These are phyloP conservation scores for Hofmannophila pseudospretella DNA, from an alignment of 2,888 invertebrate genomes.

Conservation along the genomic window DNA sequence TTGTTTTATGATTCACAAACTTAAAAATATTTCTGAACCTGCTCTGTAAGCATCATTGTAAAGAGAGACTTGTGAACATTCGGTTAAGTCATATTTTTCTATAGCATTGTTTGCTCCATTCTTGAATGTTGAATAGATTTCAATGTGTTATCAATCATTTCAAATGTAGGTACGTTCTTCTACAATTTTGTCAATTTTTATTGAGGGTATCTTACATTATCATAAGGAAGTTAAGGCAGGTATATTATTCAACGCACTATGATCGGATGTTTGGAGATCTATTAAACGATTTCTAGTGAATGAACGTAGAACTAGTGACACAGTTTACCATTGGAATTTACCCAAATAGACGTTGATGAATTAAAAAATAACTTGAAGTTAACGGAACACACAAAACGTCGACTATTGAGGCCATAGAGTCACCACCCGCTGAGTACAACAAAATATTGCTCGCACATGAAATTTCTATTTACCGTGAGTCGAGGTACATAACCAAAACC, in stretches of 20 bases:
- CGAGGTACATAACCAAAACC: slow-evolving; percentile 58
- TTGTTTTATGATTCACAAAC: too few species aligned
- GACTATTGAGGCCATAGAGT: slow-evolving; percentile 63
- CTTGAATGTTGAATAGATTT: not conserved
- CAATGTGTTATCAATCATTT: too few species aligned
- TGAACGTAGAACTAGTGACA: not conserved
- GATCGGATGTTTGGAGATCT: not conserved
- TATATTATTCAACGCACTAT: too few species aligned
- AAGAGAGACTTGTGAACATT: too few species aligned
- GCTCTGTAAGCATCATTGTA: too few species aligned
- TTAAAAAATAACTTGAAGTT: slow-evolving; percentile 36
- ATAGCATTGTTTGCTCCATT: not conserved
- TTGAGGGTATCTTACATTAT: too few species aligned
- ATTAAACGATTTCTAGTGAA: not conserved
- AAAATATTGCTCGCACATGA: slow-evolving; percentile 39
- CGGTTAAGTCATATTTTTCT: too few species aligned
- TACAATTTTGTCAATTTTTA: too few species aligned
- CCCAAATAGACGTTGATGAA: slow-evolving; percentile 20
- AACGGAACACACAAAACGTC: slow-evolving; percentile 49
- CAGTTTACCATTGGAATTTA: not conserved
- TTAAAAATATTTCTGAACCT: too few species aligned
- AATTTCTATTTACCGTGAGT: slow-evolving; percentile 58
- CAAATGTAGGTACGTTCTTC: too few species aligned
- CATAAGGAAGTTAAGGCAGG: too few species aligned
- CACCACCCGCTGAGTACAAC: slow-evolving; percentile 51